Percentiles rank a stretch among this genome's conserved stretches.
Conservation (phyloP, 2,888 invertebrate species). For the Acleris emargana region DNA sequence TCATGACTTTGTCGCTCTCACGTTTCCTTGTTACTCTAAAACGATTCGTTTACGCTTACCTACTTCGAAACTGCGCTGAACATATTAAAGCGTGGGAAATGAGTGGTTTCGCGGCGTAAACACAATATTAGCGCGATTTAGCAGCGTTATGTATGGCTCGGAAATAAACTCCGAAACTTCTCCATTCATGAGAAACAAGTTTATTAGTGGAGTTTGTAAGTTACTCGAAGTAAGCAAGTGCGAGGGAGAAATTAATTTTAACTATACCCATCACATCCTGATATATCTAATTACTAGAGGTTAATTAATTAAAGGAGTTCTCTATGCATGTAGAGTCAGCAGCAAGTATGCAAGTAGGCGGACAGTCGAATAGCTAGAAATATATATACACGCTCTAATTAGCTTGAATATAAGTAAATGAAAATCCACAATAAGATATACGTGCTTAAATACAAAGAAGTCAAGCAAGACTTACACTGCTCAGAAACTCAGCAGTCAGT, state of each 20-base stretch:
- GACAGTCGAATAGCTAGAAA: no score
- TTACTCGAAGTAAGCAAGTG: constrained; percentile 6
- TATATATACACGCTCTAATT: no score
- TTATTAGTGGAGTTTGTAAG: constrained; percentile 15
- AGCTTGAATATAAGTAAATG: no score
- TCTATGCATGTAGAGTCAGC: no score
- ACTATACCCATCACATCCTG: not conserved
- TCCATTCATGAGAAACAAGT: constrained; percentile 22
- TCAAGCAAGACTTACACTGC: no score
- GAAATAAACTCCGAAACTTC: constrained; percentile 27
- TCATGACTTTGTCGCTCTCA: no score
- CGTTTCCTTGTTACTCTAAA: not conserved
- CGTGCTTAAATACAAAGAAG: no score
- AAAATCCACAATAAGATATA: no score
- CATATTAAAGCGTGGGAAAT: constrained; percentile 20
- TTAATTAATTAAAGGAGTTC: no score
- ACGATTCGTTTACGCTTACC: not conserved
- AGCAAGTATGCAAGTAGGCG: no score
- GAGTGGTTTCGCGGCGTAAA: constrained; percentile 23
- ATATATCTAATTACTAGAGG: not conserved
- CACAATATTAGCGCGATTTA: constrained; percentile 31
- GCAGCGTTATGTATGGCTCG: constrained; percentile 14
- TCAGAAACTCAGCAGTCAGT: no score
- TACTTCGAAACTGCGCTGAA: not conserved
- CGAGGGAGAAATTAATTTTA: constrained; percentile 11